A percentile compares a stretch with the other conserved stretches of the same genome.
Conservation (phyloP, 2,888 invertebrate species). For the Cabera pusaria region DNA sequence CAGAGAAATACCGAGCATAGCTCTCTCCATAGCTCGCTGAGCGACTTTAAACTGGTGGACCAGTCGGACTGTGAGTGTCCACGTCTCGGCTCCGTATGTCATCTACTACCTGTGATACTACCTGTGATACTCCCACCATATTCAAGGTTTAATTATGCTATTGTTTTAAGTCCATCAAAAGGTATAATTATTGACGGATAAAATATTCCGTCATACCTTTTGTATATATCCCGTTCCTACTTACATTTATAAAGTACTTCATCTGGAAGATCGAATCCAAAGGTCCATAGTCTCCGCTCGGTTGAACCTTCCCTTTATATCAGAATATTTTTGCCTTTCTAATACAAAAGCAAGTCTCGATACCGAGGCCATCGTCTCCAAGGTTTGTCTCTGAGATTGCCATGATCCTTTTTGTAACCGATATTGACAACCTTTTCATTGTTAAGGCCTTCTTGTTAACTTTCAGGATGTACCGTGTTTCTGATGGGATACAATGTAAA, state of each 20-base stretch:
- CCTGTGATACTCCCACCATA: too few species aligned
- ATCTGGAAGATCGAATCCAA: not conserved
- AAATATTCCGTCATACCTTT: too few species aligned
- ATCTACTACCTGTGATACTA: too few species aligned
- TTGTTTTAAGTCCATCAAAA: too few species aligned
- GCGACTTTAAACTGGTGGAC: too few species aligned
- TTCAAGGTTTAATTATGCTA: too few species aligned
- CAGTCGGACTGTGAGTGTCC: too few species aligned
- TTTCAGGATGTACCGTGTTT: slow-evolving; percentile 13
- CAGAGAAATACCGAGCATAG: too few species aligned
- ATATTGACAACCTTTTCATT: slow-evolving; percentile 23
- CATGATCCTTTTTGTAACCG: slow-evolving; percentile 23
- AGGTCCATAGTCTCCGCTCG: slow-evolving; percentile 12
- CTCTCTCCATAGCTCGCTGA: too few species aligned
- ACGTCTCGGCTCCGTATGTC: too few species aligned
- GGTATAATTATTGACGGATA: too few species aligned
- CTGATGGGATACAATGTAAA: slow-evolving; percentile 9
- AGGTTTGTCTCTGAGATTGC: slow-evolving; percentile 22
- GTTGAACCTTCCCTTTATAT: slow-evolving; percentile 20
- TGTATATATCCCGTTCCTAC: too few species aligned
- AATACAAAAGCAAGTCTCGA: slow-evolving; percentile 17
- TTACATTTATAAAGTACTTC: slow-evolving; percentile 1
- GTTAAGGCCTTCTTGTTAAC: slow-evolving; percentile 22
- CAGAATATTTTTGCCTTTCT: slow-evolving; percentile 20
- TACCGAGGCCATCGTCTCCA: slow-evolving; percentile 17